Conservation (phyloP, 2,113 vertebrate species). For the Ptilorrhoa leucosticta region DNA sequence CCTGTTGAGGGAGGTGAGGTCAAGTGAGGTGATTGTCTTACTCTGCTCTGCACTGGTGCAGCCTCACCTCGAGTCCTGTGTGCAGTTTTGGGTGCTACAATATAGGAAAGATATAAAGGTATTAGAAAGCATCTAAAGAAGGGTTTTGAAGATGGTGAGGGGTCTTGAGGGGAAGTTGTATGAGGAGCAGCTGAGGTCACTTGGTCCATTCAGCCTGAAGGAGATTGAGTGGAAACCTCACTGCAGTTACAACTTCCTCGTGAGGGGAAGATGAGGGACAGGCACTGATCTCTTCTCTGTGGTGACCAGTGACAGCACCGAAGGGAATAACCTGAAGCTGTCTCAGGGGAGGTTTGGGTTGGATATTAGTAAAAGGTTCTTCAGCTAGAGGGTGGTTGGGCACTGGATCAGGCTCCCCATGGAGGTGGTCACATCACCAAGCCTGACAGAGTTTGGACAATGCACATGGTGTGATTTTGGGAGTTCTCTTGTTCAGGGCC, state of each 20-base stretch:
- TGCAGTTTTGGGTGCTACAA: neutral
- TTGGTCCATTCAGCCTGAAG: neutral
- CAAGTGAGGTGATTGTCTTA: neutral
- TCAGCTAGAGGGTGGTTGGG: neutral
- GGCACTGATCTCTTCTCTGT: neutral
- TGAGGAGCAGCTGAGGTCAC: neutral
- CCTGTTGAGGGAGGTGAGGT: neutral
- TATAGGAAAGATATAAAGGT: neutral
- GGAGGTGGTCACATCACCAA: neutral
- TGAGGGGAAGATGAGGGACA: neutral
- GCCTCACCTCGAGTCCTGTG: neutral
- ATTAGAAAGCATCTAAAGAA: neutral
- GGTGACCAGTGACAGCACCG: neutral
- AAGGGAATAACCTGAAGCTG: neutral
- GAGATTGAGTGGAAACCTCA: neutral
- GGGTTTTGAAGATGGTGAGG: neutral
- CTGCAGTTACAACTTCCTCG: accelerated
- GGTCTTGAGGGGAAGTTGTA: neutral
- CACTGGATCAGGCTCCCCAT: neutral
- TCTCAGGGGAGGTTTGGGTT: neutral
- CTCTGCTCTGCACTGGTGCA: neutral
- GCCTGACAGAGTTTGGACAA: neutral
- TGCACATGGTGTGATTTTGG: neutral
- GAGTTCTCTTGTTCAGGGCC: neutral
- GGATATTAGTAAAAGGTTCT: neutral